These are phyloP conservation scores for Exaiptasia diaphana DNA, from an alignment of 64 coral and sea anemone species.

Conservation along the genomic window DNA sequence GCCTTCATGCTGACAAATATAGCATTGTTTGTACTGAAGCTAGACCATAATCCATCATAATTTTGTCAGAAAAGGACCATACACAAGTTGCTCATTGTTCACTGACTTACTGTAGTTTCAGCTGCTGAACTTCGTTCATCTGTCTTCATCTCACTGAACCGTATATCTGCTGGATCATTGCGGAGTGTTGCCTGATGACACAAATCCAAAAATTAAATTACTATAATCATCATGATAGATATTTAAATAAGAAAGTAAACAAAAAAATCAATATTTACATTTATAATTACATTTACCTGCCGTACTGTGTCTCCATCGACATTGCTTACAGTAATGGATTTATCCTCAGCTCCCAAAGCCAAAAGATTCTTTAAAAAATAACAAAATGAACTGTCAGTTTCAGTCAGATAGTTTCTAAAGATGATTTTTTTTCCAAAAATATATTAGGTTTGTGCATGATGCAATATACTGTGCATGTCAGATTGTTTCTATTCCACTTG, in stretches of 20 bases:
- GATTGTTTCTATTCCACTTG: no score
- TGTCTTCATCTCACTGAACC: slow-evolving; percentile 99
- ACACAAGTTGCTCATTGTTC: no score
- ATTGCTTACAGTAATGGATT: slow-evolving; percentile 91
- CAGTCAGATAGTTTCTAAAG: background rate
- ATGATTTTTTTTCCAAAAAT: background rate
- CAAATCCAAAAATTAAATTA: no score
- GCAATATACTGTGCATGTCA: no score
- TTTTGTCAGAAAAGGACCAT: no score
- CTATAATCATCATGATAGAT: background rate
- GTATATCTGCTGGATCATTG: slow-evolving; percentile 79
- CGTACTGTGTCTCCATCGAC: slow-evolving; percentile 95
- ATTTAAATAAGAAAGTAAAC: background rate
- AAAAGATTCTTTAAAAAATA: slow-evolving; percentile 70
- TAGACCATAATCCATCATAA: no score
- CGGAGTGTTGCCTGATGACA: slow-evolving; percentile 67
- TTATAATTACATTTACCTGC: slow-evolving; percentile 41
- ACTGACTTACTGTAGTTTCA: slow-evolving; percentile 87
- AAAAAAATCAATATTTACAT: background rate
- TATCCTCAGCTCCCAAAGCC: slow-evolving; percentile 94
- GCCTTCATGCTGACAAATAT: no score
- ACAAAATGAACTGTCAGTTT: background rate
- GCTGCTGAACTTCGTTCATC: slow-evolving; percentile 89
- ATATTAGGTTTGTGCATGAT: no score
- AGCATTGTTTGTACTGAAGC: no score